Evolutionary conservation across 2,888 invertebrate species (phyloP).

Genomic region (Xestia sexstrigata): DNA sequence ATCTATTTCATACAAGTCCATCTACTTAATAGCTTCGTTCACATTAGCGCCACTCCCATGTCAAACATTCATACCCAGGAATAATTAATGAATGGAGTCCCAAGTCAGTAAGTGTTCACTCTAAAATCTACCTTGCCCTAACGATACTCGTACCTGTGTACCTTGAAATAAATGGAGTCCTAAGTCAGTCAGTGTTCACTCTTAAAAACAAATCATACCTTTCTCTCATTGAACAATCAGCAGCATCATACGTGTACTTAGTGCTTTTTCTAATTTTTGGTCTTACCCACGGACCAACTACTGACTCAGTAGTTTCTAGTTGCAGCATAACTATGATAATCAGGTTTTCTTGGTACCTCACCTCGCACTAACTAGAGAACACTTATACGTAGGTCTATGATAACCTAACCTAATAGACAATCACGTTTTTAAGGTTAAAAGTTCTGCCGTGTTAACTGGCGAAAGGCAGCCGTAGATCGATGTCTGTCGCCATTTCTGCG

Average conservation of each 20-base stretch:
- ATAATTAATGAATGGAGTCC: constrained; percentile 24
- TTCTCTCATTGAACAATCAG: background rate
- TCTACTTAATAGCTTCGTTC: constrained; percentile 21
- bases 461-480: background rate
- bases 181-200: no score
- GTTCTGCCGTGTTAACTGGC: background rate
- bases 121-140: background rate
- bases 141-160: no score
- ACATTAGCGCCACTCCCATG: constrained; percentile 27
- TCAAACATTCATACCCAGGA: constrained; percentile 12
- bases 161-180: no score
- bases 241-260: background rate
- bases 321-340: background rate
- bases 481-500: background rate
- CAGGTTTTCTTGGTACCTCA: background rate
- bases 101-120: background rate
- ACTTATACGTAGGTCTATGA: background rate
- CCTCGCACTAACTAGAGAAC: background rate
- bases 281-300: background rate
- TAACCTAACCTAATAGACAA: background rate
- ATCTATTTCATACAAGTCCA: constrained; percentile 24
- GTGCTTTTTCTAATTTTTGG: background rate
- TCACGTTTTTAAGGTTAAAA: background rate
- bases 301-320: background rate
- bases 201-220: background rate